Evolutionary conservation across 2,888 invertebrate genomes (phyloP), one percentile per base, ranked within the genome.

Genomic region (Therioaphis trifolii): DNA sequence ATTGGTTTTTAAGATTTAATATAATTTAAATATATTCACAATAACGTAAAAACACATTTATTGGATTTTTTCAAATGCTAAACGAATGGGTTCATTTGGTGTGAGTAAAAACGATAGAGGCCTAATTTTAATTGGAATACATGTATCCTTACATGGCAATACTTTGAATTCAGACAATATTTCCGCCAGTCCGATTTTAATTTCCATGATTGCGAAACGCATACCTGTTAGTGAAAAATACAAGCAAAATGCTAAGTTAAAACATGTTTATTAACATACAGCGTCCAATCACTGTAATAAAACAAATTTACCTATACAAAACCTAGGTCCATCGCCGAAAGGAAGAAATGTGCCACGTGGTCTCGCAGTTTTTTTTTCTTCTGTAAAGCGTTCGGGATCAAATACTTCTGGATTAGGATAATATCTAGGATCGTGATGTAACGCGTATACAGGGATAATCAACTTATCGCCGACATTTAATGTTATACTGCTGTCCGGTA

Each of bases 391-490:
- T 85, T 92, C 91, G 0, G 92, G 92, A 87, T 91, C 89, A 86
- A 92, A 92, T 46, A 86, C 86, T 43, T 91, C 90, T 0, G 92
- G 92, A 52, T 91, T 88, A 0, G 91, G 90, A 86, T 90, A 92
- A 87, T 90, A 90, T 84, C 90, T 89, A 0, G 91, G 90, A 87
- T 92, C 92, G 85, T 90, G 89, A 85, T 92, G 92, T 63, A 92
- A 86, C 0, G 90, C 91, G 86, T 90, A 89, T 79, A 91, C 89
- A 3, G 92, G 91, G 86, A 92, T 90, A 15, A 90, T 87, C 4
- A 91, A 89, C 1, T 90, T 88, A 85, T 89, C 89, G 1, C 90
- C 91, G 86, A 90, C 88, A 80, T 90, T 89, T 55, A 92, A 87
- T n/a, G 88, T 87, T 2, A 91, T 88, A 46, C 90, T 87, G 5